Conservation (phyloP, 2,113 vertebrate species). For the Mustela lutreola region DNA sequence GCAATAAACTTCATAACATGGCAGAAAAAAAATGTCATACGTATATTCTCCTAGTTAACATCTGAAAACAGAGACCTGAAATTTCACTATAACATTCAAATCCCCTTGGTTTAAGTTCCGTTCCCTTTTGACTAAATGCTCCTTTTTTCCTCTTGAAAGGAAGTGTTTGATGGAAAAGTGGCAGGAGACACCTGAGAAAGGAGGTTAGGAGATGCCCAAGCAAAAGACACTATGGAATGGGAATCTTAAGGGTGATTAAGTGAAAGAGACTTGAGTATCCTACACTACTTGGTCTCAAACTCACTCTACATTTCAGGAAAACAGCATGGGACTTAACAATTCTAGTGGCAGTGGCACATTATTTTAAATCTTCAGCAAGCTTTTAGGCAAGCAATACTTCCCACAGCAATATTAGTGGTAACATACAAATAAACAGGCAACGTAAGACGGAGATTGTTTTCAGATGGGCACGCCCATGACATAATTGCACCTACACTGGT, state of each 20-base stretch:
- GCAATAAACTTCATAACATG: neutral
- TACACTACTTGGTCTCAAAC: neutral
- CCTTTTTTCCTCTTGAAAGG: neutral
- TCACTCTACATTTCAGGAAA: neutral
- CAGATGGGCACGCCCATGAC: neutral
- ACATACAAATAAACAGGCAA: conserved; percentile 32
- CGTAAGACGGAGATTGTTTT: neutral
- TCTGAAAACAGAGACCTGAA: neutral
- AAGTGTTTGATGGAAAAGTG: neutral
- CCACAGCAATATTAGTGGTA: neutral
- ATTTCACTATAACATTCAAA: neutral
- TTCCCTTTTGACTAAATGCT: neutral
- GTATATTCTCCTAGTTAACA: neutral
- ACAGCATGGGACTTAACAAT: neutral
- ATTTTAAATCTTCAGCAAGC: conserved; percentile 2
- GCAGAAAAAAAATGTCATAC: neutral
- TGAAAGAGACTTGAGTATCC: neutral
- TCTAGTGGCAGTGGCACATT: neutral
- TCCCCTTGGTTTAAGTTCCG: neutral
- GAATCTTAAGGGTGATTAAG: neutral
- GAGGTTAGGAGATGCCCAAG: neutral
- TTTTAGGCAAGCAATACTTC: neutral
- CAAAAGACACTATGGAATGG: neutral
- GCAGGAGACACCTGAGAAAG: neutral
- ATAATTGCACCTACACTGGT: neutral